Base-by-base conservation (phyloP, 2,888 invertebrate genomes). In the Parascotia fuliginaria region DNA sequence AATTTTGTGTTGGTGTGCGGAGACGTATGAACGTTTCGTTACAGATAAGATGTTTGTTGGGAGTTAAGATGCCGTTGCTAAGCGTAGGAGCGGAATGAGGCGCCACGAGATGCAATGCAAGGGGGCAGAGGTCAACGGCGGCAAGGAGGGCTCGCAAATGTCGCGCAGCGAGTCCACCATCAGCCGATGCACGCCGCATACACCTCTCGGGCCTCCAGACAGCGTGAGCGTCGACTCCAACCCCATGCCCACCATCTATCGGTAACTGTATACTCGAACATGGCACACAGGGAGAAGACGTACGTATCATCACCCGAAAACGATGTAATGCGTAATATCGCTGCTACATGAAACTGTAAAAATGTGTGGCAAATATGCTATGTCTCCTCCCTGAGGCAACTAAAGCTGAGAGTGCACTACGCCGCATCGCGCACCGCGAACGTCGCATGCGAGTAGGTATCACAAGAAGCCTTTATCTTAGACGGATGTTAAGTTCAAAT, bases 211-310 rank as follows among this genome's bases (percentile, higher is more conserved):
- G 48, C 85, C 83, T 49, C 88, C 92, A 80, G 96, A 96, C 93
- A 96, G 96, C 94, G 95, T 94, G 86, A 96, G 96, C 93, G 96
- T 96, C 86, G 96, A 96, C 93, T 96, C 96, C 87, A 96, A 95
- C 92, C 95, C 96, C 85, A 95, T 96, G 89, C 95, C 95, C 71
- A 96, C 97, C 73, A 97, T 97, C 90, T 97, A 97, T 94, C 96
- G 97, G 97, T 97, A 95, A 92, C 87, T 81, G 79, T 79, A 76
- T 66, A 66, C 53, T 62, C 67, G 68, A 69, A 67, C 69, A 63
- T 66, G 65, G 73, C 72, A 65, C 46, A 63, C 55, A 62, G 77
- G 79, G 83, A 81, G 84, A 85, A 87, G 81, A 85, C 79, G 71
- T 82, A 78, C 44, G 3, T 24, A 24, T 24, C 24, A 24, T 24